Percentiles rank a stretch among this genome's conserved stretches.
These are phyloP conservation scores for Betta splendens DNA, from an alignment of 2,797 vertebrate species.

Conservation along the genomic window DNA sequence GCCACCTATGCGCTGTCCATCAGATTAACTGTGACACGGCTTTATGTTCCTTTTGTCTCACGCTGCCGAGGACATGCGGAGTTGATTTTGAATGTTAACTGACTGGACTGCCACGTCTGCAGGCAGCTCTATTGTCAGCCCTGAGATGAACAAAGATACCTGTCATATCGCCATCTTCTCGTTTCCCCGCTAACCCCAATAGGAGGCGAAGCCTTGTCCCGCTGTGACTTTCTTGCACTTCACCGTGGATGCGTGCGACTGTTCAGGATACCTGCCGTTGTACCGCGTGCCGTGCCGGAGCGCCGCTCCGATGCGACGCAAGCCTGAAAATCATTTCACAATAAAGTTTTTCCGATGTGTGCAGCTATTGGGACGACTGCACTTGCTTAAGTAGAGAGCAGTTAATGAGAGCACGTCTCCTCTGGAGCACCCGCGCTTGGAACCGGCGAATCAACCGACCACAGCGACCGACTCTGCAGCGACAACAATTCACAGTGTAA, in stretches of 20 bases:
- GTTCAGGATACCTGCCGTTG: constrained; percentile 46
- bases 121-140: constrained; percentile 53
- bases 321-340: no score
- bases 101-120: constrained; percentile 65
- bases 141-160: constrained; percentile 74
- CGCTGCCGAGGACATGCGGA: constrained; percentile 10
- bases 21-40: constrained; percentile 9
- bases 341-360: no score
- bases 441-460: constrained; percentile 28
- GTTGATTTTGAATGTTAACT: constrained; percentile 64
- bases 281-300: no score
- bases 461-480: constrained; percentile 39
- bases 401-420: constrained; percentile 7
- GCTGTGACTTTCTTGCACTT: constrained; percentile 39
- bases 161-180: constrained; percentile 67
- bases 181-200: constrained; percentile 62
- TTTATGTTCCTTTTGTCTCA: constrained; percentile 19
- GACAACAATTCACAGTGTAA: constrained; percentile 31
- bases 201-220: constrained; percentile 73
- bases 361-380: constrained; percentile 5
- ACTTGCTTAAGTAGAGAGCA: constrained; percentile 2
- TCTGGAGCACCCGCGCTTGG: constrained; percentile 22
- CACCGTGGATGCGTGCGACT: constrained; percentile 37
- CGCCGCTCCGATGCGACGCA: no score
- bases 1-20: constrained; percentile 24